Conservation (phyloP, 2,113 vertebrate genomes). For the Thinocorus orbignyianus region DNA sequence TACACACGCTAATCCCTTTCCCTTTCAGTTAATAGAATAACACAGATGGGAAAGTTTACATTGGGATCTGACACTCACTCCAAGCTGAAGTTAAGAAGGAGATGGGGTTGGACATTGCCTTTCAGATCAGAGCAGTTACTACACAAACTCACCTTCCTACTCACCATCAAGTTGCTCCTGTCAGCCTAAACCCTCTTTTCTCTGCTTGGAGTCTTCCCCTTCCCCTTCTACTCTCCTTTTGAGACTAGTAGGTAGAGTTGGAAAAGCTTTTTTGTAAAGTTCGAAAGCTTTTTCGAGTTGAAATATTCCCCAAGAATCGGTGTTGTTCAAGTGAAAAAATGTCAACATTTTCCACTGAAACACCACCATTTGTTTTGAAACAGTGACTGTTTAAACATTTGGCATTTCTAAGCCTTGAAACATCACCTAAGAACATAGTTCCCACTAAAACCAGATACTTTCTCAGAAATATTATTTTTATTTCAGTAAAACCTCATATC, state of each 20-base stretch:
- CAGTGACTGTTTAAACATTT: neutral
- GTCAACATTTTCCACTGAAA: neutral
- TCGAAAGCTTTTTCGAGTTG: neutral
- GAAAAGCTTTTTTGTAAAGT: no score
- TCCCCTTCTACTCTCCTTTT: neutral
- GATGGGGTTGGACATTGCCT: neutral
- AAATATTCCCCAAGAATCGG: neutral
- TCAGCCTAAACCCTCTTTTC: neutral
- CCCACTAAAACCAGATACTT: neutral
- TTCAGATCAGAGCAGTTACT: neutral
- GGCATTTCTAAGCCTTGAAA: neutral
- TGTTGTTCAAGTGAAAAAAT: constrained; percentile 9
- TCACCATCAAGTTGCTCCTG: neutral
- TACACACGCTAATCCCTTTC: constrained; percentile 72
- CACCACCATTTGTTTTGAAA: neutral
- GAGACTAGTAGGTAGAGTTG: neutral
- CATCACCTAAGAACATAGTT: neutral
- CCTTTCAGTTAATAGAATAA: constrained; percentile 77
- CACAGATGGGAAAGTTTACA: constrained; percentile 79
- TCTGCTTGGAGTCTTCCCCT: neutral
- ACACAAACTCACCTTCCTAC: constrained; percentile 9
- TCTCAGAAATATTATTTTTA: neutral
- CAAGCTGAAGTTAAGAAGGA: constrained; percentile 30
- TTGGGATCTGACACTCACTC: constrained; percentile 25
- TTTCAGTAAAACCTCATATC: neutral